Evolutionary conservation across 2,797 vertebrate genomes (phyloP).

Genomic region (Typhlichthys eigenmanni): DNA sequence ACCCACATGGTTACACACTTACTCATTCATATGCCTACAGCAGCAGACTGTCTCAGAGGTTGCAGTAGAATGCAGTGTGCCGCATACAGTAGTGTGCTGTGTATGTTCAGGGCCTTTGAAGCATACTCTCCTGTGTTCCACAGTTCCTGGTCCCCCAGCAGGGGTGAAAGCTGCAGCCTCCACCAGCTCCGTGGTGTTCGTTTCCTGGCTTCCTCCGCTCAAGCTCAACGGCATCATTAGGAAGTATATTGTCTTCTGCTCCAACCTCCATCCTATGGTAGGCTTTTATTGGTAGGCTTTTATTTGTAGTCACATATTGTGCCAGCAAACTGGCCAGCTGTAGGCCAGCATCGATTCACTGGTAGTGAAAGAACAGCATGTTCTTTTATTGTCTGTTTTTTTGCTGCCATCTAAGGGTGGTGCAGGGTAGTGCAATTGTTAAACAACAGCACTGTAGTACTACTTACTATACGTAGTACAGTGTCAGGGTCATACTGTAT

Average conservation of each 20-base stretch:
- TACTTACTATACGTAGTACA: background rate
- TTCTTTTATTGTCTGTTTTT: too few species aligned
- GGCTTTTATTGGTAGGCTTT: slow-evolving; percentile 26
- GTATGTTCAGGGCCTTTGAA: background rate
- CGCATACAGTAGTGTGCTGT: background rate
- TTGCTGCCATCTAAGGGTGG: background rate
- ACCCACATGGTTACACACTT: too few species aligned
- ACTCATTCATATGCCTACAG: background rate
- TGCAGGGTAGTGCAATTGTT: slow-evolving; percentile 52
- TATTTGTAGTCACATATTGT: too few species aligned
- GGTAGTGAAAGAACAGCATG: too few species aligned
- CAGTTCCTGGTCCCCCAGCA: slow-evolving; percentile 95
- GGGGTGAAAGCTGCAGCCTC: slow-evolving; percentile 96
- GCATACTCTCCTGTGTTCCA: slow-evolving; percentile 3
- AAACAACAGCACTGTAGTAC: slow-evolving; percentile 31
- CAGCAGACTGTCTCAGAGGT: background rate
- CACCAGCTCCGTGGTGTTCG: slow-evolving; percentile 90
- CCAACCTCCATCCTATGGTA: slow-evolving; percentile 95
- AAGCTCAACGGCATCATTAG: slow-evolving; percentile 97
- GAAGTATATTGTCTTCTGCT: slow-evolving; percentile 98
- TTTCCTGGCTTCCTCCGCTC: slow-evolving; percentile 95
- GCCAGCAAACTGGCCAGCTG: too few species aligned
- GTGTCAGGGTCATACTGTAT: background rate
- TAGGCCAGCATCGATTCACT: too few species aligned
- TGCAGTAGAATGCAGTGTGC: background rate